Evolutionary conservation across 2,888 invertebrate species (phyloP).

Genomic region (Cremastobaeus sp.): DNA sequence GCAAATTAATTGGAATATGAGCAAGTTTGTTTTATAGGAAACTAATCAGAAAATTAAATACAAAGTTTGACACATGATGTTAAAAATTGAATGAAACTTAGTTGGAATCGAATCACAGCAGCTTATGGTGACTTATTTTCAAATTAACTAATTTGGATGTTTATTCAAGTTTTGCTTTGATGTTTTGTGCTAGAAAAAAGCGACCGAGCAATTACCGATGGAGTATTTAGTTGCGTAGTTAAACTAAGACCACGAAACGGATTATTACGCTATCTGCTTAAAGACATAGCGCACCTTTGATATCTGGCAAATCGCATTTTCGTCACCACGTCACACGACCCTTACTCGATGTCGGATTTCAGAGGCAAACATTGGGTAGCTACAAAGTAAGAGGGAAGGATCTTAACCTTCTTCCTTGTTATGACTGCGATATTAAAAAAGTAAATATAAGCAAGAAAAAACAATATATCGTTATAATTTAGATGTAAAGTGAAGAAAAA

Average conservation of each 20-base stretch:
- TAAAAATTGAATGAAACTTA: too few relatives aligned
- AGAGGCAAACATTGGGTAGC: conserved; percentile 60
- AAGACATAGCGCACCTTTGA: conserved; percentile 66
- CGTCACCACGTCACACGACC: conserved; percentile 61
- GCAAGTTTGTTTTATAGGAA: too few relatives aligned
- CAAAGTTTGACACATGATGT: too few relatives aligned
- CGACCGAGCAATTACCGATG: conserved; percentile 22
- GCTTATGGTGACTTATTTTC: too few relatives aligned
- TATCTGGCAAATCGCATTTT: conserved; percentile 67
- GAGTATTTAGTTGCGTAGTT: conserved; percentile 16
- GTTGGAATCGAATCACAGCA: too few relatives aligned
- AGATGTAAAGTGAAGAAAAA: too few relatives aligned
- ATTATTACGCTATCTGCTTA: conserved; percentile 60
- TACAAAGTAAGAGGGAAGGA: conserved; percentile 52
- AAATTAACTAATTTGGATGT: background rate
- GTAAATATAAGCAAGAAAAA: conserved; percentile 29
- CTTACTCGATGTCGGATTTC: conserved; percentile 64
- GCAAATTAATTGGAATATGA: too few relatives aligned
- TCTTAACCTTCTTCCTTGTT: conserved; percentile 42
- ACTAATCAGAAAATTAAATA: too few relatives aligned
- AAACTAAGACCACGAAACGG: conserved; percentile 49
- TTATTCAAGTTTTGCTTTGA: background rate
- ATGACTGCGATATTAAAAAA: conserved; percentile 51
- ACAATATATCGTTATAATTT: too few relatives aligned
- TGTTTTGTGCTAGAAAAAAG: background rate